Evolutionary conservation across 64 coral and sea anemone species (phyloP), one percentile per base, ranked within the genome.

Genomic region (Pachyseris speciosa): DNA sequence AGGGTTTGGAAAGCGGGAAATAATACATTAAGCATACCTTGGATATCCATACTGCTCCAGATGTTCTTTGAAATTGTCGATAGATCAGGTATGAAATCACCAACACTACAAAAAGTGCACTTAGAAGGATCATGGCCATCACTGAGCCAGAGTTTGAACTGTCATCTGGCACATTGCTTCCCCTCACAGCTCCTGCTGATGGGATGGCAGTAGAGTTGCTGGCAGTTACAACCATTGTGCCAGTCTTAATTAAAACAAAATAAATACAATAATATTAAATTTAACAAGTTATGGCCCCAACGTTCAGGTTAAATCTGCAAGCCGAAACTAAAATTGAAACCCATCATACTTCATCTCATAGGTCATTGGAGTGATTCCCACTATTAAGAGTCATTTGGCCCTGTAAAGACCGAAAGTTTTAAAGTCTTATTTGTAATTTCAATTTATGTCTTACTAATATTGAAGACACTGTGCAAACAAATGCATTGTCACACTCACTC

Each of bases 21-120:
- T 25, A 24, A 24, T 64, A 27, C 51, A 55, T 1, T 28, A 37
- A 40, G 38, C 24, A 58, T 77, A 94, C 93, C 93, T 94, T 94
- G 16, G 93, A 84, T 12, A 94, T 94, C 93, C 93, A 86, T 16
- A 94, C 69, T 16, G 93, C 69, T 44, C 93, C 93, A 7, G 93
- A 94, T 24, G 69, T 68, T 65, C 65, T 90, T 63, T 63, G 83
- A 22, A 84, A 68, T n/a, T 70, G 69, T 37, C 58, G 80, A 85
- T 79, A 94, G 0, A 90, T 51, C 13, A 86, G 22, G 28, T 42
- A 30, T 9, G 80, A 44, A 30, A 77, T 81, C 7, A 90, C 60
- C 40, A 90, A 12, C 2, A 84, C 63, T 27, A 69, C 25, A 39
- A 90, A 65, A 31, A 84, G 28, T 27, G 78, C 80, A 17, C 64